Evolutionary conservation across 92 coral and sea anemone species (phyloP), one percentile per base, ranked within the genome.

Genomic region (Porites lobata): DNA sequence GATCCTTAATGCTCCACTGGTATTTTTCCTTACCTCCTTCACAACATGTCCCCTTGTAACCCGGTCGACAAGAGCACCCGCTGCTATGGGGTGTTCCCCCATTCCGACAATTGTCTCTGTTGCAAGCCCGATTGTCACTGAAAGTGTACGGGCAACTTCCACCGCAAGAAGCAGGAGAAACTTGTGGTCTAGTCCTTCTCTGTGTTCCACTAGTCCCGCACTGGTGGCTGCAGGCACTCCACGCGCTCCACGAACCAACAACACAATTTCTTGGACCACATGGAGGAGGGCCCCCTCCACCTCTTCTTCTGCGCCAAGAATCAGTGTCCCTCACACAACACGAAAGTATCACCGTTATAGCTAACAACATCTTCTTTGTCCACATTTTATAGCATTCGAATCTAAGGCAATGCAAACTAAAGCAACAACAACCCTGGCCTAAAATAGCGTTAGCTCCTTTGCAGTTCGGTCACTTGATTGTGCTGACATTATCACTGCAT

Each of bases 151-250:
- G 80, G 20, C 92, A 79, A 13, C 65, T 51, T 21, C 90, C 90
- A 11, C 89, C 96, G 21, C 92, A 89, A 6, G 86, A 69, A 54
- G 91, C 94, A 0, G 61, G 57, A 1, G 76, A 87, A 6, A 85
- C 75, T 76, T 92, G 86, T 18, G 64, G 43, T 77, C 99, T 90
- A 1, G 91, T 76, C 66, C 99, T 75, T 13, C 80, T 73, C 86
- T 90, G 94, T 2, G 92, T 86, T 6, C 99, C 99, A 8, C 92
- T 92, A 17, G 88, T 90, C 0, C 99, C 99, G 69, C 99, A 96
- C 19, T 58, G 87, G 54, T 88, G 96, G 11, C 90, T 81, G 77
- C 99, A 96, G 20, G 80, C 77, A 15, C 93, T 54, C 96, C 96
- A 96, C 4, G 71, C 15, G 11, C 85, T 18, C 98, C 96, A 96